phyloP scores from a whole-genome alignment of 2,797 vertebrate genomes.

The Ctenopoma kingsleyae region DNA sequence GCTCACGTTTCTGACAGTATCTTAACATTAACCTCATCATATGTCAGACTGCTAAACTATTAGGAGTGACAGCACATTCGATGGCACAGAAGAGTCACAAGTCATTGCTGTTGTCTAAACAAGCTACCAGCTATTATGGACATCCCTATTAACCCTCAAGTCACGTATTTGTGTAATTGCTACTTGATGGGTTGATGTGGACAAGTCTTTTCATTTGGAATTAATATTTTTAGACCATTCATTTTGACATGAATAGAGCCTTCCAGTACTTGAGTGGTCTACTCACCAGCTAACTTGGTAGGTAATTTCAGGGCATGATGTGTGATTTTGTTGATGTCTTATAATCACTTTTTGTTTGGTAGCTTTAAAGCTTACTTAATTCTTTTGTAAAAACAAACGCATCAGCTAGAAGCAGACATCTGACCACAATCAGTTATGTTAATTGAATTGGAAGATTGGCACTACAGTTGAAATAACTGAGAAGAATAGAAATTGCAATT shows the following conservation, averaged over 20 bases:
- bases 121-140: conserved; percentile 21
- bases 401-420: background rate
- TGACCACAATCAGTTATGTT: conserved; percentile 3
- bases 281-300: conserved; percentile 1
- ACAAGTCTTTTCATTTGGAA: background rate
- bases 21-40: conserved; percentile 61
- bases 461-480: no score
- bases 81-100: conserved; percentile 26
- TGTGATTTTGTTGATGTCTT: conserved; percentile 9
- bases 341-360: conserved; percentile 3
- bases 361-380: background rate
- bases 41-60: conserved; percentile 43
- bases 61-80: conserved; percentile 54
- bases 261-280: conserved; percentile 5
- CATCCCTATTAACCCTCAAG: conserved; percentile 8
- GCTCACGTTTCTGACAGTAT: conserved; percentile 57
- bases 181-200: conserved; percentile 5
- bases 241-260: conserved; percentile 13
- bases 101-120: conserved; percentile 35
- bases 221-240: conserved; percentile 16
- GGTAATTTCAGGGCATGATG: conserved; percentile 5
- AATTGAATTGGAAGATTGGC: background rate
- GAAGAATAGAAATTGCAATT: no score
- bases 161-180: conserved; percentile 26
- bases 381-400: background rate